Conservation (phyloP, 1,140 invertebrate species). For the Zophobas atratus region DNA sequence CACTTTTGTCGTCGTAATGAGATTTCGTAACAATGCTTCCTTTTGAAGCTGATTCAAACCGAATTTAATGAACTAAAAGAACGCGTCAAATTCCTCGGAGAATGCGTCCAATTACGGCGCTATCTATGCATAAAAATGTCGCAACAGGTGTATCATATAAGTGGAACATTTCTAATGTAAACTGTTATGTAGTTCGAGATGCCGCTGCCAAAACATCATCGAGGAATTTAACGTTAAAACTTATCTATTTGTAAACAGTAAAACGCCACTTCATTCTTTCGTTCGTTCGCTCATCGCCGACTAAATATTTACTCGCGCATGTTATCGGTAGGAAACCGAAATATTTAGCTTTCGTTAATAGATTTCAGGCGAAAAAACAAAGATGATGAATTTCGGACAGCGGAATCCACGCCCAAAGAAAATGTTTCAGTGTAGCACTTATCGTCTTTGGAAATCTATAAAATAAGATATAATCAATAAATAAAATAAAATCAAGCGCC, state of each 20-base stretch:
- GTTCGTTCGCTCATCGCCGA: constrained; percentile 14
- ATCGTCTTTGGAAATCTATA: too few relatives aligned
- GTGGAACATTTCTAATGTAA: not conserved
- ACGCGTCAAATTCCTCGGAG: too few relatives aligned
- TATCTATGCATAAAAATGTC: not conserved
- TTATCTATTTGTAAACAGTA: constrained; percentile 36
- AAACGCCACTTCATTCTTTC: constrained; percentile 30
- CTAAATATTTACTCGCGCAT: constrained; percentile 32
- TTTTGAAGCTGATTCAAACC: too few relatives aligned
- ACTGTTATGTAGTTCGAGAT: not conserved
- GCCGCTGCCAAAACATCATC: constrained; percentile 23
- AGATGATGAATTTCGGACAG: constrained; percentile 21
- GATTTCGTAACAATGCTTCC: too few relatives aligned
- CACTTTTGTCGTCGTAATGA: too few relatives aligned
- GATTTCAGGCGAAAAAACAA: not conserved
- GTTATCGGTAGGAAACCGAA: constrained; percentile 27
- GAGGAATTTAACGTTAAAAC: constrained; percentile 19
- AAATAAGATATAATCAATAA: too few relatives aligned
- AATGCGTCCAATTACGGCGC: not conserved
- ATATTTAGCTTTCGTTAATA: constrained; percentile 13
- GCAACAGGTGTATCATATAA: not conserved
- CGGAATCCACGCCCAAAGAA: not conserved
- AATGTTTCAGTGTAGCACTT: too few relatives aligned
- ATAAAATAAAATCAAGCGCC: too few relatives aligned
- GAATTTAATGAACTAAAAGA: too few relatives aligned